Evolutionary conservation across 1,140 invertebrate genomes (phyloP), one percentile per base, ranked within the genome.

Genomic region (Drosophila nigrodunni): DNA sequence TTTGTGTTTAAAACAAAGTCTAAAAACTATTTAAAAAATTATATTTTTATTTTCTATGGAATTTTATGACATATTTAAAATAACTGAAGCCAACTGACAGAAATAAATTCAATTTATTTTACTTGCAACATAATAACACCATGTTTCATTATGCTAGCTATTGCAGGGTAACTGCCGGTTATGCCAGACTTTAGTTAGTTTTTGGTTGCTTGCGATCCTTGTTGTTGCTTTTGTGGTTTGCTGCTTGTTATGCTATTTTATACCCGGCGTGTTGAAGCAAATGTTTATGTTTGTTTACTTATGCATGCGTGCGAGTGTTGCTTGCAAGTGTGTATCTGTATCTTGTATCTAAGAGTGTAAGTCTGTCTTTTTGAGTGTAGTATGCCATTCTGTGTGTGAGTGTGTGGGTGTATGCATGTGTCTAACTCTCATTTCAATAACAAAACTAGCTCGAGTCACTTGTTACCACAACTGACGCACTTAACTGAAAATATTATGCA

Each of bases 221-320:
- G 77, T 77, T 68, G 74, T 69, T 86, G 78, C 68, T 71, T 62
- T 70, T 88, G 82, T 77, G 80, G 76, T 54, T 54, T 73, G 77
- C 77, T 88, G 83, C 83, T 87, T 87, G 83, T 87, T 88, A 88
- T 87, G 83, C 80, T 80, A 88, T 87, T 87, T 88, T 88, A 88
- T 88, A 82, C 79, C 75, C 78, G 74, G 80, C 82, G 77, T 86
- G 82, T 80, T 82, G 83, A 59, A 87, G 83, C 82, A 86, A 86
- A 86, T 86, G 82, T 86, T 87, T 86, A 86, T 86, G 82, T 86
- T 86, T 87, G 82, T 86, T 87, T 87, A 87, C 83, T 87, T 87
- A 87, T 87, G 82, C 82, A 87, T 87, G 82, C 83, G 83, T 87
- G 82, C 80, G 79, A 82, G 70, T 82, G 79, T 86, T 73, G 70